Evolutionary conservation across 2,797 vertebrate genomes (phyloP).

Genomic region (Amniataba percoides): DNA sequence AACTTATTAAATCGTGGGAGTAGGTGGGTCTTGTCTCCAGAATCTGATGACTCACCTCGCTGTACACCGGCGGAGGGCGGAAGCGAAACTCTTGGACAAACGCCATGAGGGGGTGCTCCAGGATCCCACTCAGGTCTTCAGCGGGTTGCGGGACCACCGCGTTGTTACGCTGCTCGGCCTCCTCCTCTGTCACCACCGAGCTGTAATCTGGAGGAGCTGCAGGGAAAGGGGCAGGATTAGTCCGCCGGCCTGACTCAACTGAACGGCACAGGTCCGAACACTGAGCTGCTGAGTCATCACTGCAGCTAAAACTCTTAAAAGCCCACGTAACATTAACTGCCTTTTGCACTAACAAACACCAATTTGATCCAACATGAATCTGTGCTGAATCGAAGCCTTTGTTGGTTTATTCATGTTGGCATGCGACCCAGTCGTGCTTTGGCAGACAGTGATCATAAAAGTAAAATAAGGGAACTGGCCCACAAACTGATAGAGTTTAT

Average conservation of each 20-base stretch:
- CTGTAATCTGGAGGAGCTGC: slow-evolving; percentile 96
- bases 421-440: neutral
- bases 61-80: slow-evolving; percentile 93
- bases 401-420: slow-evolving; percentile 25
- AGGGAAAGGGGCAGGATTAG: slow-evolving; percentile 40
- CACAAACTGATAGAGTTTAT: neutral
- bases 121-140: slow-evolving; percentile 83
- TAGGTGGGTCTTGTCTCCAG: neutral
- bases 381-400: slow-evolving; percentile 26
- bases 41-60: slow-evolving; percentile 87
- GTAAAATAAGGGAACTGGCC: neutral
- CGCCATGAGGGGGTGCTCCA: slow-evolving; percentile 89
- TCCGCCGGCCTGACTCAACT: slow-evolving; percentile 32
- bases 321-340: slow-evolving; percentile 10
- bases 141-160: slow-evolving; percentile 61
- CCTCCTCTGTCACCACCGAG: slow-evolving; percentile 87
- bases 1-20: neutral
- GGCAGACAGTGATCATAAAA: slow-evolving; percentile 15
- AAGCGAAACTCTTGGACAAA: slow-evolving; percentile 96
- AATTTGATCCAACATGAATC: slow-evolving; percentile 21
- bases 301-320: slow-evolving; percentile 46
- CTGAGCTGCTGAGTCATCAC: slow-evolving; percentile 44
- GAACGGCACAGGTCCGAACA: slow-evolving; percentile 44
- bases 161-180: slow-evolving; percentile 73
- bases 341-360: slow-evolving; percentile 28